Conservation (phyloP, 1,140 invertebrate genomes). For the Brachionus calyciflorus region DNA sequence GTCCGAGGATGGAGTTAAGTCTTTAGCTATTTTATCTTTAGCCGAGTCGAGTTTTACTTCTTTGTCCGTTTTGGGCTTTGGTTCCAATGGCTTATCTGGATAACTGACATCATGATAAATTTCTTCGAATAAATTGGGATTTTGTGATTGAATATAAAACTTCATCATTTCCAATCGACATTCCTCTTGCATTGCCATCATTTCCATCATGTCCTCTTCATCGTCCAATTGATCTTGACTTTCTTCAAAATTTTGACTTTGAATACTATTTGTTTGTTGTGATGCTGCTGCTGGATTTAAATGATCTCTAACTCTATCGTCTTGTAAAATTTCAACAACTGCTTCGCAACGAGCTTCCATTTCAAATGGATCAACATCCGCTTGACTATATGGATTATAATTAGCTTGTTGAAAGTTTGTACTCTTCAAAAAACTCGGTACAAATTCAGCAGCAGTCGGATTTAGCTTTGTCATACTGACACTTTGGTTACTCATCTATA, state of each 20-base stretch:
- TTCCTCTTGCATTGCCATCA: slow-evolving; percentile 46
- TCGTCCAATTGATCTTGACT: not conserved
- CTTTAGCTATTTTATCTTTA: not conserved
- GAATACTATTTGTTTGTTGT: not conserved
- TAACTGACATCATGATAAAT: slow-evolving; percentile 39
- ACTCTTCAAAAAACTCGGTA: slow-evolving; percentile 10
- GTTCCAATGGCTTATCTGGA: slow-evolving; percentile 9
- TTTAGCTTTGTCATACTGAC: slow-evolving; percentile 6
- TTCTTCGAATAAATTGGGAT: slow-evolving; percentile 30
- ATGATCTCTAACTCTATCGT: not conserved
- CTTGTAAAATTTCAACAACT: slow-evolving; percentile 30
- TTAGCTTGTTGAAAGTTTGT: not conserved
- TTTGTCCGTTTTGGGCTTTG: not conserved
- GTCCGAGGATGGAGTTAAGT: not conserved
- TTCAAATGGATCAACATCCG: slow-evolving; percentile 24
- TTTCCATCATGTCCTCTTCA: slow-evolving; percentile 35
- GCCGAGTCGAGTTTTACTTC: slow-evolving; percentile 9
- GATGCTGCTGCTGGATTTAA: not conserved
- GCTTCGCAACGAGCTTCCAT: slow-evolving; percentile 35
- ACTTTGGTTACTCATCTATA: too few species aligned
- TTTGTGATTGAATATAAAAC: slow-evolving; percentile 46
- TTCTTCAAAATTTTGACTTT: not conserved
- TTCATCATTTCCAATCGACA: slow-evolving; percentile 46
- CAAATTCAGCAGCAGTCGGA: slow-evolving; percentile 25
- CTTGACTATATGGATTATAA: not conserved